Evolutionary conservation across 2,888 invertebrate genomes (phyloP).

Genomic region (Pollenia griseotomentosa): DNA sequence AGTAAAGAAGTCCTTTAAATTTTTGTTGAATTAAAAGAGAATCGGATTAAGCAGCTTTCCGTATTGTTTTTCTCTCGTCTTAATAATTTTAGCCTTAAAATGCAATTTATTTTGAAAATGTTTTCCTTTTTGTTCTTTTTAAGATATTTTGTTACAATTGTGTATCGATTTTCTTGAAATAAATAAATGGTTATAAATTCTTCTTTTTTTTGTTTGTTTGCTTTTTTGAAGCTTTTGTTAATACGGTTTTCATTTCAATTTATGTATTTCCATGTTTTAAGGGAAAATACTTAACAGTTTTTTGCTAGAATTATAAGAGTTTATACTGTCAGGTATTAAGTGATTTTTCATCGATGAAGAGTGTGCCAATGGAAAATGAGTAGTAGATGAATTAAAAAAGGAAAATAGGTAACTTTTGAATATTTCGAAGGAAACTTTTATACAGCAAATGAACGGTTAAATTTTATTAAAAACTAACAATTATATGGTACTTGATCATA

Average conservation of each 20-base stretch:
- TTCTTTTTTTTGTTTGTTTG: slow-evolving; percentile 2
- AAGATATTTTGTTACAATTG: neutral
- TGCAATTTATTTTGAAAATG: slow-evolving; percentile 29
- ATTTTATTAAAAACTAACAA: too few relatives aligned
- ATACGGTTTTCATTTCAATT: slow-evolving; percentile 1
- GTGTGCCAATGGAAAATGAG: neutral
- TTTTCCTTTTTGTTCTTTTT: neutral
- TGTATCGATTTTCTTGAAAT: slow-evolving; percentile 30
- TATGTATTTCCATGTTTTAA: neutral
- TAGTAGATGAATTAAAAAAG: neutral
- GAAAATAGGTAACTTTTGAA: neutral
- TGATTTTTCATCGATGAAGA: slow-evolving; percentile 27
- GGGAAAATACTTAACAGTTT: slow-evolving; percentile 9
- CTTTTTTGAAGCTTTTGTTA: slow-evolving; percentile 17
- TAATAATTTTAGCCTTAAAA: neutral
- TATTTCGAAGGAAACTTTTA: neutral
- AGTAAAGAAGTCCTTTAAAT: slow-evolving; percentile 14
- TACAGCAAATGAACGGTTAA: too few relatives aligned
- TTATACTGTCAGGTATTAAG: slow-evolving; percentile 24
- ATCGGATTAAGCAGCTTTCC: neutral
- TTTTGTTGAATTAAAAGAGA: slow-evolving; percentile 33
- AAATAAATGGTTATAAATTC: slow-evolving; percentile 28
- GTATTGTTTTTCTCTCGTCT: neutral
- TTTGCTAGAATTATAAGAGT: slow-evolving; percentile 10
- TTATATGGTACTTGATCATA: too few relatives aligned